These are phyloP conservation scores for Drosophila mimetica DNA, from an alignment of 2,888 invertebrate genomes.

Conservation along the genomic window DNA sequence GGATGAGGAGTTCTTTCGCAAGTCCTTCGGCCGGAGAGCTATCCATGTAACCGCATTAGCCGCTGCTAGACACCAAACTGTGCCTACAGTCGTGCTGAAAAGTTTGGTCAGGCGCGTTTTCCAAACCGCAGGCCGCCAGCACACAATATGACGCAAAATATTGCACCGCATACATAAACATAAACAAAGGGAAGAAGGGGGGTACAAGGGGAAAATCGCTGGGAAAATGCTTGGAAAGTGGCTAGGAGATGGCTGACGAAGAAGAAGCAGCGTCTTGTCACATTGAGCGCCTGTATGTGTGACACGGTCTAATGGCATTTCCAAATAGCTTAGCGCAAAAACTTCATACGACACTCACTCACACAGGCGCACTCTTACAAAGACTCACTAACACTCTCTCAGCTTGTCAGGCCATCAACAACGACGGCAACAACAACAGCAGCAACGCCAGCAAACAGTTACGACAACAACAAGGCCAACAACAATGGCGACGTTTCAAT, in stretches of 20 bases:
- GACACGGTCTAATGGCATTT: constrained; percentile 78
- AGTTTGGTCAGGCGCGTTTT: constrained; percentile 41
- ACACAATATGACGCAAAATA: constrained; percentile 66
- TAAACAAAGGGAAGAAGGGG: constrained; percentile 41
- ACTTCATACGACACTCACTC: constrained; percentile 65
- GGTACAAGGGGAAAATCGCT: not conserved
- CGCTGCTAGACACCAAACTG: constrained; percentile 61
- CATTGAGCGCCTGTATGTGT: constrained; percentile 42
- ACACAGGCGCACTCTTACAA: constrained; percentile 24
- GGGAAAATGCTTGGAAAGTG: not conserved
- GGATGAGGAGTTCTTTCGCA: too few species aligned
- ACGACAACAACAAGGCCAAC: constrained; percentile 42
- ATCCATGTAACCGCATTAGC: constrained; percentile 61
- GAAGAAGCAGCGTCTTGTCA: constrained; percentile 55
- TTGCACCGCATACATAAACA: constrained; percentile 74
- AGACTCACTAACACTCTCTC: constrained; percentile 25
- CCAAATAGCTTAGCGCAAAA: constrained; percentile 72
- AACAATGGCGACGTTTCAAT: constrained; percentile 79
- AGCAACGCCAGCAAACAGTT: constrained; percentile 53
- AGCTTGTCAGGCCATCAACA: constrained; percentile 54
- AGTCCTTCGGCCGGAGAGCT: constrained; percentile 15
- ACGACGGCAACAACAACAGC: constrained; percentile 46
- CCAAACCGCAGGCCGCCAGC: constrained; percentile 54
- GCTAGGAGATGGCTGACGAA: constrained; percentile 11
- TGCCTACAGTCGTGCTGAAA: constrained; percentile 58